Base-by-base conservation (phyloP, 1,140 invertebrate species). In the Drosophila repleta region DNA sequence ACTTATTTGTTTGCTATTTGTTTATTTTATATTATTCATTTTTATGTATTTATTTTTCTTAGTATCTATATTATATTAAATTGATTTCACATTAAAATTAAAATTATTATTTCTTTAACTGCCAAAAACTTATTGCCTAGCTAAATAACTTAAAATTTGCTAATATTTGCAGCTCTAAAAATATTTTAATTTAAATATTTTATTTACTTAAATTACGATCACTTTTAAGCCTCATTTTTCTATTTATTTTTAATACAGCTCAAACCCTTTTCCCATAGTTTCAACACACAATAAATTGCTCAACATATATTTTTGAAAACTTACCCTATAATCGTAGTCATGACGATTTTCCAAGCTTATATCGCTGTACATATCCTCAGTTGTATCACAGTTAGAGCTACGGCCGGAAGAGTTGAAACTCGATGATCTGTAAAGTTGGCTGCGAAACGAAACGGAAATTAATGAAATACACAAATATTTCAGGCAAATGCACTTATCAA, bases 351-450 rank as follows among this genome's bases (percentile, higher is more conserved):
- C 97, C 49, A 98, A 93, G 46, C 96, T 97, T 37, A 97, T 96
- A 93, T 98, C 96, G 67, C 96, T 97, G 92, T 97, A 97, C 94
- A 97, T 97, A 92, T 98, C 97, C 93, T 97, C 97, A 24, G 95
- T 95, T 82, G 96, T 96, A 92, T 97, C 97, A 90, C 96, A 96
- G 81, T 95, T 96, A 52, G 96, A 97, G 82, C 96, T 97, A 89
- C 96, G 95, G 51, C 96, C 96, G 21, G 96, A 97, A 72, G 96
- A 97, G 92, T 97, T 97, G 92, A 97, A 97, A 92, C 96, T 97
- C 79, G 96, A 96, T 90, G 96, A 97, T 76, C 96, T 94, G 92
- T 97, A 97, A 65, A 97, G 94, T 93, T 97, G 96, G 92, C 96
- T 97, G 93, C 57, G 62, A 53, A 11, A 1, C 8, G 5, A 45